Conservation (phyloP, 2,113 vertebrate genomes). For the Delphinapterus leucas region DNA sequence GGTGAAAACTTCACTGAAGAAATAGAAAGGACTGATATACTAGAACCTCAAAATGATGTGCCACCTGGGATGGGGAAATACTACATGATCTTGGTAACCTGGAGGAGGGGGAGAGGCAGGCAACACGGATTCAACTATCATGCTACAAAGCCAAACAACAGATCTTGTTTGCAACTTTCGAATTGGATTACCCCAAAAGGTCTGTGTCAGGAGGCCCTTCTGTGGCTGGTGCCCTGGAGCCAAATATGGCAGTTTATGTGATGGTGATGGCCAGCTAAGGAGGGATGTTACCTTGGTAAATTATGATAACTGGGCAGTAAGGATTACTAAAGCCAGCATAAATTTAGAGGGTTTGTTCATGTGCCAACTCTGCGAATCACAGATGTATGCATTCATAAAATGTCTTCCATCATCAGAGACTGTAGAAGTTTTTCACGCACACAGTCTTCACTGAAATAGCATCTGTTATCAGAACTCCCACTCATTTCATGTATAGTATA, state of each 20-base stretch:
- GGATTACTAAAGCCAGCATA: conserved; percentile 47
- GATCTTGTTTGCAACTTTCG: conserved; percentile 59
- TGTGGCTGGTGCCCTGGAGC: conserved; percentile 20
- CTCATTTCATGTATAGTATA: not conserved
- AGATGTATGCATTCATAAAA: conserved; percentile 31
- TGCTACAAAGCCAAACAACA: conserved; percentile 60
- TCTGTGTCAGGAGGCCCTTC: conserved; percentile 27
- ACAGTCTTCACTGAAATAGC: conserved; percentile 10
- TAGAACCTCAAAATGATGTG: conserved; percentile 45
- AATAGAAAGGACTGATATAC: conserved; percentile 51
- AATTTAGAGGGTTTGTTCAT: conserved; percentile 14
- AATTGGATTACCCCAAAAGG: conserved; percentile 24
- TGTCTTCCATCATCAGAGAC: conserved; percentile 36
- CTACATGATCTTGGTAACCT: conserved; percentile 45
- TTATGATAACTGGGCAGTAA: conserved; percentile 48
- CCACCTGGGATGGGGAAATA: conserved; percentile 49
- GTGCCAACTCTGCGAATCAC: conserved; percentile 29
- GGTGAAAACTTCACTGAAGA: conserved; percentile 44
- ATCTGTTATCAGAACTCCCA: not conserved
- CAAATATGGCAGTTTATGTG: conserved; percentile 34
- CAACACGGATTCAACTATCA: conserved; percentile 28
- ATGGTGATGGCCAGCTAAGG: conserved; percentile 19
- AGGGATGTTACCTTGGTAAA: conserved; percentile 48
- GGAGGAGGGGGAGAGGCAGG: not conserved
- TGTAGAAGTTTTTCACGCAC: not conserved